Evolutionary conservation across 1,140 invertebrate species (phyloP).

Genomic region (Arion vulgaris): DNA sequence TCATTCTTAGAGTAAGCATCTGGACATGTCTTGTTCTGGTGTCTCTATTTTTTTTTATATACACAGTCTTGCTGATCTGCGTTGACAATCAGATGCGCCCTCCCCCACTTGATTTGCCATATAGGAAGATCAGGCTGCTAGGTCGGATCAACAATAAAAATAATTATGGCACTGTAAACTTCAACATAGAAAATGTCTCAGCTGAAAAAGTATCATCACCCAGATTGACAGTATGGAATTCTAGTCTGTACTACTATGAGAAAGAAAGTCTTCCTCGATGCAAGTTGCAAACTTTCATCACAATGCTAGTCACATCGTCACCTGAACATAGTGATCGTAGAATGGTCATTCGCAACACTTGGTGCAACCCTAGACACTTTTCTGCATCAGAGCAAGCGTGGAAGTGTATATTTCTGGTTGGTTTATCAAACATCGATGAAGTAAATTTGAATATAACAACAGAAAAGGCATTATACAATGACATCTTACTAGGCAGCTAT

Average conservation of each 20-base stretch:
- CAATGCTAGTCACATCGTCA: constrained; percentile 59
- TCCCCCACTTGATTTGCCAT: background rate
- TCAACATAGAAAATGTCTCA: background rate
- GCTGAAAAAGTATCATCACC: background rate
- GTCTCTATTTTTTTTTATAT: constrained; percentile 49
- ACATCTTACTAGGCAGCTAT: constrained; percentile 62
- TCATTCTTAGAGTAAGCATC: constrained; percentile 53
- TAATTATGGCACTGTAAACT: background rate
- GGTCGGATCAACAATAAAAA: background rate
- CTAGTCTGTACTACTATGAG: constrained; percentile 40
- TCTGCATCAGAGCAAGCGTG: constrained; percentile 43
- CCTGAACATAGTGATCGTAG: constrained; percentile 51
- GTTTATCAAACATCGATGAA: constrained; percentile 39
- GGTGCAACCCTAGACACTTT: constrained; percentile 52
- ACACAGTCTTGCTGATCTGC: constrained; percentile 52
- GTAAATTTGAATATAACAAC: constrained; percentile 26
- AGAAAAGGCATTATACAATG: constrained; percentile 48
- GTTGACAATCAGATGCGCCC: constrained; percentile 48
- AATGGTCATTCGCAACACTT: constrained; percentile 55
- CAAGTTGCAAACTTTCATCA: constrained; percentile 44
- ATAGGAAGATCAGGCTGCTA: constrained; percentile 4
- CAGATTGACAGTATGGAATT: constrained; percentile 49
- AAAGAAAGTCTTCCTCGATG: constrained; percentile 43
- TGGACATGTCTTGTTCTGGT: constrained; percentile 50
- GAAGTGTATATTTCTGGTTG: constrained; percentile 64